Evolutionary conservation across 1,140 invertebrate species (phyloP).

Genomic region (Lepeophtheirus salmonis): DNA sequence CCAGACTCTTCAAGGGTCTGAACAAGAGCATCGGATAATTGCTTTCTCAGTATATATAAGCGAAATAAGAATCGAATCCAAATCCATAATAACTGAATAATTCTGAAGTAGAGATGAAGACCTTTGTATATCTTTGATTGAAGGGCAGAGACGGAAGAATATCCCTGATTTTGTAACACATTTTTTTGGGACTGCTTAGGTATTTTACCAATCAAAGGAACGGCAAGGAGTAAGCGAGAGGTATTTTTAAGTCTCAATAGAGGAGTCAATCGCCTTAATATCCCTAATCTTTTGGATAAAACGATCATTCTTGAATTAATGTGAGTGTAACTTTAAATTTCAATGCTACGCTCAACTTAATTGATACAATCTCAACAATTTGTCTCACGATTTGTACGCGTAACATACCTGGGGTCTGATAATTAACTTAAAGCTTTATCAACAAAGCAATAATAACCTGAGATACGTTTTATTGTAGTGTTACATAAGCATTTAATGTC

Average conservation of each 20-base stretch:
- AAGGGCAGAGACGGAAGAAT: neutral
- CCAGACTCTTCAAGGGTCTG: slow-evolving; percentile 30
- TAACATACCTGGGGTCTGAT: no score
- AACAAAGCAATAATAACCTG: no score
- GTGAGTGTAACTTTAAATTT: no score
- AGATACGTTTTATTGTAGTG: no score
- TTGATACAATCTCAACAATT: no score
- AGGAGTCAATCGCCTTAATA: neutral
- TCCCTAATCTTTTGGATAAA: neutral
- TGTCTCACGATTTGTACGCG: no score
- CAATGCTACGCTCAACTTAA: no score
- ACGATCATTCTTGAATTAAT: no score
- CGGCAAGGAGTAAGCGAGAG: neutral
- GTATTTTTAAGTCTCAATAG: neutral
- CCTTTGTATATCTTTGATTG: neutral
- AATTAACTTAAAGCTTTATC: no score
- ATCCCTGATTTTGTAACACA: no score
- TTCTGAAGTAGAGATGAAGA: neutral
- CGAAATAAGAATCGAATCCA: neutral
- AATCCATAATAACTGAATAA: neutral
- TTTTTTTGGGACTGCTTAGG: neutral
- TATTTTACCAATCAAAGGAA: neutral
- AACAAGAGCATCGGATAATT: neutral
- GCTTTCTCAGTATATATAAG: neutral
- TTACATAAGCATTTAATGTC: no score